Conservation (phyloP, 1,140 invertebrate genomes). For the Drosophila persimilis region DNA sequence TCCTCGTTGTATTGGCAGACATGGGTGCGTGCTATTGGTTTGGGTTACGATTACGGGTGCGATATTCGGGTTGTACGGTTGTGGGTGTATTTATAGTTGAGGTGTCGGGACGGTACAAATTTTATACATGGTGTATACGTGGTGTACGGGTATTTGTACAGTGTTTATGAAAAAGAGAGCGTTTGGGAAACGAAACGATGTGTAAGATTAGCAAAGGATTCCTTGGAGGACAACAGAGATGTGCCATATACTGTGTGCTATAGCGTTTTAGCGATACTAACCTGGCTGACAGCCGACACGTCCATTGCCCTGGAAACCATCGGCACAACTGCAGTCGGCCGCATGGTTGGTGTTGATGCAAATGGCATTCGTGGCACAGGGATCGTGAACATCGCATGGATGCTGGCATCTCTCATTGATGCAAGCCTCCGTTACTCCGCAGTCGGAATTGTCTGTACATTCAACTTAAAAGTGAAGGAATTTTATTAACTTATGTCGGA, state of each 20-base stretch:
- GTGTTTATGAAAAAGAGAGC: slow-evolving; percentile 70
- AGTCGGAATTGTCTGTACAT: slow-evolving; percentile 92
- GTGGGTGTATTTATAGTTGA: slow-evolving; percentile 68
- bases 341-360: slow-evolving; percentile 95
- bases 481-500: not conserved
- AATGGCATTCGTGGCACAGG: slow-evolving; percentile 91
- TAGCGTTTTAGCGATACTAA: slow-evolving; percentile 81
- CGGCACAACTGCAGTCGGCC: slow-evolving; percentile 92
- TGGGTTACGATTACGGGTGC: slow-evolving; percentile 78
- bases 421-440: slow-evolving; percentile 91
- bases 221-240: slow-evolving; percentile 42
- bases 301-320: slow-evolving; percentile 94
- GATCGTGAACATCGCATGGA: slow-evolving; percentile 92
- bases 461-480: slow-evolving; percentile 84
- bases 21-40: slow-evolving; percentile 85
- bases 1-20: slow-evolving; percentile 95
- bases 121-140: slow-evolving; percentile 59
- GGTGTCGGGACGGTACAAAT: slow-evolving; percentile 52
- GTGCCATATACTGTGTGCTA: slow-evolving; percentile 20
- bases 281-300: slow-evolving; percentile 90
- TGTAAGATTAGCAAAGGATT: slow-evolving; percentile 58
- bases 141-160: slow-evolving; percentile 76
- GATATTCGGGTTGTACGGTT: slow-evolving; percentile 72
- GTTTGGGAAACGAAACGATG: slow-evolving; percentile 51
- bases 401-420: slow-evolving; percentile 90